These are phyloP conservation scores for Pitangus sulphuratus DNA, from an alignment of 2,797 vertebrate genomes.

Conservation along the genomic window DNA sequence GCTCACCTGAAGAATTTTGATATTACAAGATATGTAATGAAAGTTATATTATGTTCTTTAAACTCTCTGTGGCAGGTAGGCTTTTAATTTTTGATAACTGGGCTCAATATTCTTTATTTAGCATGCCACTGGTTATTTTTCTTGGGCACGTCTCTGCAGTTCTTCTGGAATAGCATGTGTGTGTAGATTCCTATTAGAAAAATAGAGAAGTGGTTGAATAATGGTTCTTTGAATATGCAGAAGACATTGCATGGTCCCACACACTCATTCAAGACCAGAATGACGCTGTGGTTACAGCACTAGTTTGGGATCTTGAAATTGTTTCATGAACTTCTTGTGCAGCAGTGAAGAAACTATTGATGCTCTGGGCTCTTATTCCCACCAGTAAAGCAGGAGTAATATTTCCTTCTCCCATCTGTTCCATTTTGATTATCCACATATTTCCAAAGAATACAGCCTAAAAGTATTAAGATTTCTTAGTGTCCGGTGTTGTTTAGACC, in stretches of 20 bases:
- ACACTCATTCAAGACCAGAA: not conserved
- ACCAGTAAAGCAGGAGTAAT: not conserved
- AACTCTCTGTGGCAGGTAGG: not conserved
- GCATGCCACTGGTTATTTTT: not conserved
- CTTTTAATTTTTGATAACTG: constrained; percentile 21
- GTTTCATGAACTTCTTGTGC: not conserved
- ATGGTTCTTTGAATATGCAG: not conserved
- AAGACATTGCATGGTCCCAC: not conserved
- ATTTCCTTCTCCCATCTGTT: not conserved
- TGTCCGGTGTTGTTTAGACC: not conserved
- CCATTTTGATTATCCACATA: not conserved
- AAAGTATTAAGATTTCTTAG: not conserved
- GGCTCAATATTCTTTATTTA: not conserved
- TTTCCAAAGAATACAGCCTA: not conserved
- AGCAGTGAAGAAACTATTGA: not conserved
- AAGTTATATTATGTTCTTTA: not conserved
- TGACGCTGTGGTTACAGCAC: not conserved
- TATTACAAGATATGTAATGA: not conserved
- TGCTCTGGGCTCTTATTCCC: not conserved
- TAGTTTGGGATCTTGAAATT: not conserved
- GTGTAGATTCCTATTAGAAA: not conserved
- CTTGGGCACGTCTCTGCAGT: not conserved
- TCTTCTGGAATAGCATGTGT: not conserved
- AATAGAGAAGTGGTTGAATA: not conserved
- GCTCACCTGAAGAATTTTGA: not conserved